Percentiles rank a stretch among this genome's conserved stretches.
These are phyloP conservation scores for Neoniphon sammara DNA, from an alignment of 2,797 vertebrate genomes.

Conservation along the genomic window DNA sequence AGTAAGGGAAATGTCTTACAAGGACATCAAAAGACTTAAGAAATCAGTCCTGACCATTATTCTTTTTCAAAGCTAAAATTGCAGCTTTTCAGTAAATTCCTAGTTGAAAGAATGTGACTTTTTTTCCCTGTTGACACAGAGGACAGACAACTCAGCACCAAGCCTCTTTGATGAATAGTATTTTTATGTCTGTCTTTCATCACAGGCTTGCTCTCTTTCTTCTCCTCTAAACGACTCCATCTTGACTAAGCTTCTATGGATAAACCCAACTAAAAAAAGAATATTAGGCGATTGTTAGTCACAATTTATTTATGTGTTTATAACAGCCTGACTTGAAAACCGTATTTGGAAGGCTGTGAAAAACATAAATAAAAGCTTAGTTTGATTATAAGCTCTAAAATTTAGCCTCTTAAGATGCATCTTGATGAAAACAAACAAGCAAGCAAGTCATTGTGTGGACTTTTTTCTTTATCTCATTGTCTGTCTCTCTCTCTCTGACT, in stretches of 20 bases:
- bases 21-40: background rate
- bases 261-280: background rate
- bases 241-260: background rate
- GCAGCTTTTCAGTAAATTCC: no score
- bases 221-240: background rate
- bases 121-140: no score
- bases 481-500: no score
- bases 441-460: background rate
- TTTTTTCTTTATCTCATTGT: background rate
- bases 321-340: no score
- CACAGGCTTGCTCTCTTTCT: background rate
- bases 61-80: background rate
- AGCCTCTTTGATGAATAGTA: no score
- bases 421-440: slow-evolving; percentile 1
- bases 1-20: no score
- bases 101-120: no score
- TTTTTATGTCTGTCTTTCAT: background rate
- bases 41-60: background rate
- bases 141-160: no score
- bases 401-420: no score
- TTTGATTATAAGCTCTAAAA: no score
- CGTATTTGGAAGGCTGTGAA: no score
- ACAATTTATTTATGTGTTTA: background rate
- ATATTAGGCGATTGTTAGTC: background rate
- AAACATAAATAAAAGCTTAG: no score